Conservation (phyloP, 2,888 invertebrate species). For the Lobophora halterata region DNA sequence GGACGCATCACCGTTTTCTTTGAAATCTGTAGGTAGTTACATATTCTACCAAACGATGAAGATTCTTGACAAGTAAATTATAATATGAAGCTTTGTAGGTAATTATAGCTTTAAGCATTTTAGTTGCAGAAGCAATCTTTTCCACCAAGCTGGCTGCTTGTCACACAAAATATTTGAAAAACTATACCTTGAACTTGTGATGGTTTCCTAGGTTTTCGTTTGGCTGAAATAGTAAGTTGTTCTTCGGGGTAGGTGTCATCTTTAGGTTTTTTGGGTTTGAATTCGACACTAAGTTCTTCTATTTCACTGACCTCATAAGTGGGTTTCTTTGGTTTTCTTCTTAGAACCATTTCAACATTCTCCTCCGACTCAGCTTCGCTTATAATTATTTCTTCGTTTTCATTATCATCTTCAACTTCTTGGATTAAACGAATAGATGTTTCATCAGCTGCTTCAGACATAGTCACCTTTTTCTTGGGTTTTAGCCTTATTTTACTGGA, state of each 20-base stretch:
- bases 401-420: conserved; percentile 83
- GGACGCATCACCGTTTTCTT: too few species aligned
- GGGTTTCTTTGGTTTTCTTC: conserved; percentile 74
- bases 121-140: conserved; percentile 6
- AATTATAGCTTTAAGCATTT: conserved; percentile 6
- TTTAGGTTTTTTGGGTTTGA: conserved; percentile 69
- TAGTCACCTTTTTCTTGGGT: conserved; percentile 81
- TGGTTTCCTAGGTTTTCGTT: conserved; percentile 83
- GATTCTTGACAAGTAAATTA: conserved; percentile 1
- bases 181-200: conserved; percentile 83
- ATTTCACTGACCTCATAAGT: conserved; percentile 82
- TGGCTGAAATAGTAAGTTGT: conserved; percentile 84
- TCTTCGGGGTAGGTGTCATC: conserved; percentile 82
- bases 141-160: conserved; percentile 5
- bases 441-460: conserved; percentile 85
- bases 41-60: too few species aligned
- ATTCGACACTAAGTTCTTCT: conserved; percentile 81
- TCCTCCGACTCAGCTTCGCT: conserved; percentile 83
- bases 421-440: conserved; percentile 83
- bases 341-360: conserved; percentile 74
- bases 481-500: conserved; percentile 86
- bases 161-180: not conserved
- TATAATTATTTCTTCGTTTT: conserved; percentile 83
- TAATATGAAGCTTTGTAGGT: too few species aligned
- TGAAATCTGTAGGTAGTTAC: too few species aligned